Evolutionary conservation across 2,113 vertebrate genomes (phyloP).

Genomic region (Oryzias celebensis): DNA sequence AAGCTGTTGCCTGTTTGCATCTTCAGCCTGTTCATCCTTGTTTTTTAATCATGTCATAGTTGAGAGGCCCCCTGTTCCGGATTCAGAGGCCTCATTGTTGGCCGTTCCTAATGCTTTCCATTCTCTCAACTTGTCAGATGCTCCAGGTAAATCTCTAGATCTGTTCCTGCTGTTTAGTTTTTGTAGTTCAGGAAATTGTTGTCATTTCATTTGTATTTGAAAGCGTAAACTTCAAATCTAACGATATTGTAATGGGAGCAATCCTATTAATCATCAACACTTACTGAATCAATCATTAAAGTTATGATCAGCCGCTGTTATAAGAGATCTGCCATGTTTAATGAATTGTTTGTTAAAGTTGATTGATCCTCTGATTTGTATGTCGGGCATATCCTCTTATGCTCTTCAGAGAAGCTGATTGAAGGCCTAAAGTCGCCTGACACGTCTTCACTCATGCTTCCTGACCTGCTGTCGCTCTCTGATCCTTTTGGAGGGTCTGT

Average conservation of each 20-base stretch:
- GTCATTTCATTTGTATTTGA: no score
- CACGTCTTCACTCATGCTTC: conserved; percentile 90
- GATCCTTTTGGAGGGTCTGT: conserved; percentile 93
- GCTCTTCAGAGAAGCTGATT: conserved; percentile 90
- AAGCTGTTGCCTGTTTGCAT: no score
- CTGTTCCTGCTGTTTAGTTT: background rate
- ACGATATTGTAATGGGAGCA: no score
- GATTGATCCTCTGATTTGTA: background rate
- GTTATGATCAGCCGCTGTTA: no score
- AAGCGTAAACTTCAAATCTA: no score
- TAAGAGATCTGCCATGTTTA: no score
- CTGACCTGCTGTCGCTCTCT: conserved; percentile 89
- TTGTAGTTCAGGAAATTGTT: no score
- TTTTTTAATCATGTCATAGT: conserved; percentile 15
- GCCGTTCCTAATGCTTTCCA: conserved; percentile 85
- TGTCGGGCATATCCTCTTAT: background rate
- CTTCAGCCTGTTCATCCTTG: no score
- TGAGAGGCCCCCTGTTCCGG: conserved; percentile 69
- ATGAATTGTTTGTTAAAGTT: background rate
- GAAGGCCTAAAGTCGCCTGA: conserved; percentile 99
- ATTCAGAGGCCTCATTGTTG: conserved; percentile 80
- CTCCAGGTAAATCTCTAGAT: conserved; percentile 80
- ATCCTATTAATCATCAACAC: no score
- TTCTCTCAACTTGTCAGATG: conserved; percentile 83
- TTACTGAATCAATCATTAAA: no score